Conservation (phyloP, 1,140 invertebrate genomes). For the Drosophila rufa region DNA sequence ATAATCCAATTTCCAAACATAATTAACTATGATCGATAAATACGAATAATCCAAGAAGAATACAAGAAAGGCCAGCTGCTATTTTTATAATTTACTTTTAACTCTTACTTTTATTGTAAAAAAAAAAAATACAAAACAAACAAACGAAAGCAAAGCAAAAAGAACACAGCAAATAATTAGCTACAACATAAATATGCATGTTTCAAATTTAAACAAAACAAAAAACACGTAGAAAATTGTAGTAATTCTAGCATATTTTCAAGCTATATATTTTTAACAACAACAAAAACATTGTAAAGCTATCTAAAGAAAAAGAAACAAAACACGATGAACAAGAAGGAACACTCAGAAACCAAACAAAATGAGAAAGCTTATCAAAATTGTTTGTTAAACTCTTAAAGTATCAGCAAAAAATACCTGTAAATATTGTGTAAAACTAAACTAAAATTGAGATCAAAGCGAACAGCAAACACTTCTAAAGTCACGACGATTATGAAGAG, state of each 20-base stretch:
- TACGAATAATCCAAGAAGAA: conserved; percentile 33
- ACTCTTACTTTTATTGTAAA: conserved; percentile 51
- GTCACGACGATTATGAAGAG: conserved; percentile 17
- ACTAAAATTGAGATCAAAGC: conserved; percentile 34
- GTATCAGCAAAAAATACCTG: conserved; percentile 34
- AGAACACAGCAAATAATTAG: conserved; percentile 56
- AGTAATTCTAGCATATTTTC: conserved; percentile 62
- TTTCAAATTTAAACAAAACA: conserved; percentile 57
- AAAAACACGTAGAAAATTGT: conserved; percentile 65
- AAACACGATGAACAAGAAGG: conserved; percentile 10
- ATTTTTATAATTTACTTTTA: conserved; percentile 71
- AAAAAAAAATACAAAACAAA: conserved; percentile 32
- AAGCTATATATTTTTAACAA: conserved; percentile 46
- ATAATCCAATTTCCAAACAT: conserved; percentile 57
- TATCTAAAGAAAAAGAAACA: conserved; percentile 13
- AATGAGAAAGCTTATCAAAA: conserved; percentile 45
- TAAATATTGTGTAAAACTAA: conserved; percentile 62
- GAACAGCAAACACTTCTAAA: conserved; percentile 26
- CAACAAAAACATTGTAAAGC: conserved; percentile 44
- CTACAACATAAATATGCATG: conserved; percentile 64
- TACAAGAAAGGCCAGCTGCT: conserved; percentile 56
- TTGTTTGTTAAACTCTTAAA: conserved; percentile 51
- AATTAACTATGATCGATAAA: conserved; percentile 28
- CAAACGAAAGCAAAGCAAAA: conserved; percentile 14
- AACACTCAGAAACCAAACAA: conserved; percentile 27